phyloP scores from a whole-genome alignment of 2,113 vertebrate genomes.

The Carassius gibelio region DNA sequence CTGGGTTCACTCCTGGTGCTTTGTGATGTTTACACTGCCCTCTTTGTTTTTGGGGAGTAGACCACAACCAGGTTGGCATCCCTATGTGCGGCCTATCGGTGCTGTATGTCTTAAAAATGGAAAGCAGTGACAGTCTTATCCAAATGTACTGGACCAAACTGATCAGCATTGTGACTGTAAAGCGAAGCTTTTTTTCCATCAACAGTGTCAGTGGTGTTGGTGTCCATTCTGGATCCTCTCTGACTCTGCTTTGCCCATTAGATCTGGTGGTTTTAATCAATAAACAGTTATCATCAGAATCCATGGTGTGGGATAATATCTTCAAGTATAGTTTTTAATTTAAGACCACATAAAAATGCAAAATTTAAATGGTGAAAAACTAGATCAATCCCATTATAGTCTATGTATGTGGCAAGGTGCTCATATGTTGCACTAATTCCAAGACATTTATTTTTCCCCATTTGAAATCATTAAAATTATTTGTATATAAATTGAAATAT shows the following conservation, averaged over 20 bases:
- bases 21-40: constrained; percentile 33
- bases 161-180: constrained; percentile 13
- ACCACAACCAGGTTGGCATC: constrained; percentile 44
- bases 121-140: not conserved
- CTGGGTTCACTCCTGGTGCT: not conserved
- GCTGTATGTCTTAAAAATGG: constrained; percentile 7
- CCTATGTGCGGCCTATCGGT: constrained; percentile 48
- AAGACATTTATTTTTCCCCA: not conserved
- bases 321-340: constrained; percentile 1
- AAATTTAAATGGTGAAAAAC: not conserved
- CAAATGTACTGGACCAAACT: not conserved
- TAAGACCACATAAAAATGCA: not conserved
- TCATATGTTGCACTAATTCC: not conserved
- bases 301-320: not conserved
- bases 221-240: not conserved
- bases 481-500: no score
- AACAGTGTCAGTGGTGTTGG: not conserved
- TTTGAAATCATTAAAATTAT: no score
- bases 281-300: not conserved
- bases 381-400: not conserved
- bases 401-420: not conserved
- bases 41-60: constrained; percentile 52
- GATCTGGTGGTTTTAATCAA: not conserved
- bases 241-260: not conserved
- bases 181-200: not conserved